Evolutionary conservation across 2,113 vertebrate genomes (phyloP).

Genomic region (Channa argus): DNA sequence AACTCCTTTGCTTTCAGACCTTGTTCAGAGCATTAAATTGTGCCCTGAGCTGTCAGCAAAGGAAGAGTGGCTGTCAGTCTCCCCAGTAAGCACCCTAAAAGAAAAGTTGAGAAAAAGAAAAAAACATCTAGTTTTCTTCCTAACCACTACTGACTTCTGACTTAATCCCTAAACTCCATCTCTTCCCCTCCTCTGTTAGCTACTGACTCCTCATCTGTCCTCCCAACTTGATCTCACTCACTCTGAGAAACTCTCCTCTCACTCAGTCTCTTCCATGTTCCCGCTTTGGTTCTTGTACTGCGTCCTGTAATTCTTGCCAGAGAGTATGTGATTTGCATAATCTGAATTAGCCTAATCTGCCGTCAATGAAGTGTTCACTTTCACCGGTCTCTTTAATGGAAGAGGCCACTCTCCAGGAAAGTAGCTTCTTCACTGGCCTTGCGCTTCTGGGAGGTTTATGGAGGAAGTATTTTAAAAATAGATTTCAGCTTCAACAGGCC

Average conservation of each 20-base stretch:
- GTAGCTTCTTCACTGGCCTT: neutral
- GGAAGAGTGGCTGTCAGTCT: slow-evolving; percentile 49
- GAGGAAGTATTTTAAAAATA: slow-evolving; percentile 35
- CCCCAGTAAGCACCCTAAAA: slow-evolving; percentile 10
- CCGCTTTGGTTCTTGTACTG: slow-evolving; percentile 25
- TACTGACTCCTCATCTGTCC: slow-evolving; percentile 23
- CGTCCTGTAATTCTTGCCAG: slow-evolving; percentile 69
- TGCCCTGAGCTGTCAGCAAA: slow-evolving; percentile 40
- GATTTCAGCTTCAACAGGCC: slow-evolving; percentile 26
- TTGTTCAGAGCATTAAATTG: slow-evolving; percentile 41
- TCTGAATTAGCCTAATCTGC: slow-evolving; percentile 80
- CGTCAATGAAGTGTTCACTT: slow-evolving; percentile 30
- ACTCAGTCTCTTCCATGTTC: slow-evolving; percentile 11
- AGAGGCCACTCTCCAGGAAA: slow-evolving; percentile 30
- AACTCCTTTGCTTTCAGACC: slow-evolving; percentile 33
- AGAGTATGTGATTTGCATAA: slow-evolving; percentile 75
- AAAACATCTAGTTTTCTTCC: slow-evolving; percentile 21
- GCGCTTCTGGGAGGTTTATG: neutral
- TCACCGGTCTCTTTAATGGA: slow-evolving; percentile 18
- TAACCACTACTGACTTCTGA: slow-evolving; percentile 17
- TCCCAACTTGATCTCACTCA: slow-evolving; percentile 40
- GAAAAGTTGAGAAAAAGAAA: slow-evolving; percentile 34
- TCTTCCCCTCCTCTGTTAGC: slow-evolving; percentile 37
- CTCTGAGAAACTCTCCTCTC: slow-evolving; percentile 37
- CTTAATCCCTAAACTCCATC: slow-evolving; percentile 14